These are phyloP conservation scores for Microcebus murinus DNA, from an alignment of 2,113 vertebrate genomes.

Conservation along the genomic window DNA sequence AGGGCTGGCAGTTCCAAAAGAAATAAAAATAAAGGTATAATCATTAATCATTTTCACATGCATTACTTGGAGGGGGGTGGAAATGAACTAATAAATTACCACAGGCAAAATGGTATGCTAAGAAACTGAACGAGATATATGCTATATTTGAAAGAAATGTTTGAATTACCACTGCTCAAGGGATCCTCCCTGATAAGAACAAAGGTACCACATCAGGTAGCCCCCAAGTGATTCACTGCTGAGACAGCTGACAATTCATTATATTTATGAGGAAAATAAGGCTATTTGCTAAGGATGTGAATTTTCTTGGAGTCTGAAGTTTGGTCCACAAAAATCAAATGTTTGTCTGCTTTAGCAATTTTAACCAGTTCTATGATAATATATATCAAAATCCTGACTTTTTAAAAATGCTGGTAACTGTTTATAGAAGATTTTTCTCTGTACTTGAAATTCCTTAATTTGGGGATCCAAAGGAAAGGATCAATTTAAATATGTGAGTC, in stretches of 20 bases:
- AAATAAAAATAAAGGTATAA: slow-evolving; percentile 81
- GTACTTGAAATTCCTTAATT: neutral
- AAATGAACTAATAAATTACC: slow-evolving; percentile 68
- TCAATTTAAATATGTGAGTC: neutral
- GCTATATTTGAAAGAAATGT: slow-evolving; percentile 46
- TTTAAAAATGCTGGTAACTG: slow-evolving; percentile 1
- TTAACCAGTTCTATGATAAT: slow-evolving; percentile 8
- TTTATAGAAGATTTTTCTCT: slow-evolving; percentile 12
- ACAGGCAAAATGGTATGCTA: slow-evolving; percentile 49
- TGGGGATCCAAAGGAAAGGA: neutral
- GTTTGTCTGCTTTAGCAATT: neutral
- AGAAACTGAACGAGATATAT: slow-evolving; percentile 52
- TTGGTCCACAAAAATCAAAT: slow-evolving; percentile 24
- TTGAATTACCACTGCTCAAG: neutral
- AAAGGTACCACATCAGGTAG: neutral
- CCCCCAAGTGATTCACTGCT: neutral
- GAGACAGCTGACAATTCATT: slow-evolving; percentile 27
- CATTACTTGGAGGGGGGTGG: slow-evolving; percentile 44
- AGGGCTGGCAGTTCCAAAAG: slow-evolving; percentile 70
- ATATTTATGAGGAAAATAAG: slow-evolving; percentile 38
- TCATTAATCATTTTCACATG: slow-evolving; percentile 77
- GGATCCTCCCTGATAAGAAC: slow-evolving; percentile 8
- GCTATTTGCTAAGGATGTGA: slow-evolving; percentile 4
- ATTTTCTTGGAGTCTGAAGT: neutral
- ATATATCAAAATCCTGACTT: neutral